Base-by-base conservation (phyloP, 1,140 invertebrate species). In the Brachionus plicatilis region DNA sequence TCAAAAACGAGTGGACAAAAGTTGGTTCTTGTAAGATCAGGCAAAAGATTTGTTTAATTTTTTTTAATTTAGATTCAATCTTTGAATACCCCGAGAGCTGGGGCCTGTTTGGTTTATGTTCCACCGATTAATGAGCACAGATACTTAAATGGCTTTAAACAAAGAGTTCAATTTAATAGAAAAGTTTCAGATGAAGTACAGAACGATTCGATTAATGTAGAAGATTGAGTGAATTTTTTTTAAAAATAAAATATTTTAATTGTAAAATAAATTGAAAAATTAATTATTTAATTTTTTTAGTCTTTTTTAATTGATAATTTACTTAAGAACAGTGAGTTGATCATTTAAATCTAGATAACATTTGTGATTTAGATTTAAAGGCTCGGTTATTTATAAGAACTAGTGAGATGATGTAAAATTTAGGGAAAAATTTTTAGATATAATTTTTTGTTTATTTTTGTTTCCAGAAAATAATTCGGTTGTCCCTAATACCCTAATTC, bases 1-100 rank as follows among this genome's bases (percentile, higher is more conserved):
- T 88, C 14, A 88, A 83, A 82, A 89, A 89, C 85, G 88, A 89
- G 85, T 90, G 89, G 89, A 86, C 86, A 17, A 89, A 80, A 41
- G 76, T 80, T 20, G 56, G 9, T n/a, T 50, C 14, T 70, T 33
- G 6, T n/a, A 12, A 53, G 47, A 14, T 53, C 47, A 17, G 17
- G 14, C 17, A 53, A n/a, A 53, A 14, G 3, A 53, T 53, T 3
- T 3, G 14, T 17, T 53, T 53, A 53, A 53, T 53, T 53, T 53
- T 53, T 50, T 53, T 53, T 11, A 27, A 3, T 50, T 47, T 47
- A 80, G 76, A 41, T 56, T 60, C 76, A 56, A 80, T 80, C 76
- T 9, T 80, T 80, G 29, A 60, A 60, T 60, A 80, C 76, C n/a
- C 50, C 27, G 5, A 60, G 76, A 65, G 76, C 76, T 11, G 76